Conservation (phyloP, 2,797 vertebrate genomes). For the Tokudaia tokunoshimensis region DNA sequence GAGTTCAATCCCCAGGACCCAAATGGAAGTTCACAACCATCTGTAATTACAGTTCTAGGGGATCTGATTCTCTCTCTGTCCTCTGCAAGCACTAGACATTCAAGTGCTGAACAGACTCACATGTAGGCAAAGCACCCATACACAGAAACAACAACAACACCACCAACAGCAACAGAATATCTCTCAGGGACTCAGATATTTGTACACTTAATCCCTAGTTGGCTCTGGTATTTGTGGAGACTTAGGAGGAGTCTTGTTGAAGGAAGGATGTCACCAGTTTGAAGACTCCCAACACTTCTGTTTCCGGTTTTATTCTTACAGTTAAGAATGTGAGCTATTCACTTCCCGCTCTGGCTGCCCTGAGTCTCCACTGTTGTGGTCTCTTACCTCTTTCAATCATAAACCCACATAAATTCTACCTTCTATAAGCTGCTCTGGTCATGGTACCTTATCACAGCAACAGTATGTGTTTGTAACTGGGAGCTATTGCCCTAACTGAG, state of each 20-base stretch:
- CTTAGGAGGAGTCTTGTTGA: not conserved
- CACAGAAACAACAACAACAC: not conserved
- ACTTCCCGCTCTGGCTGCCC: not conserved
- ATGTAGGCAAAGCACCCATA: too few relatives aligned
- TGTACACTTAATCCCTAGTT: not conserved
- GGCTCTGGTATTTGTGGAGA: not conserved
- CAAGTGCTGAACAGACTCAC: not conserved
- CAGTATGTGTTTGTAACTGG: not conserved
- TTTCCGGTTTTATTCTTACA: not conserved
- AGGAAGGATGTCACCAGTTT: not conserved
- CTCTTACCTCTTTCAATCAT: not conserved
- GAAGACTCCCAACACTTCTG: not conserved
- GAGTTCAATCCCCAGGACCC: not conserved
- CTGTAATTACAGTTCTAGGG: not conserved
- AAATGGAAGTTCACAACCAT: not conserved
- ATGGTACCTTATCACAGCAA: not conserved
- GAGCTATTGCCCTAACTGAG: not conserved
- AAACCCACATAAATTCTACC: not conserved
- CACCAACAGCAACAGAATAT: not conserved
- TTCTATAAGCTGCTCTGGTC: not conserved
- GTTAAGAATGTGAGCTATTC: not conserved
- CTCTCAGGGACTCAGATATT: not conserved
- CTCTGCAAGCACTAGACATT: not conserved
- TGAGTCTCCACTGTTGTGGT: not conserved
- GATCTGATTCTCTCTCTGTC: not conserved